Conservation (phyloP, 2,797 vertebrate species). For the Rhynchotus rufescens region DNA sequence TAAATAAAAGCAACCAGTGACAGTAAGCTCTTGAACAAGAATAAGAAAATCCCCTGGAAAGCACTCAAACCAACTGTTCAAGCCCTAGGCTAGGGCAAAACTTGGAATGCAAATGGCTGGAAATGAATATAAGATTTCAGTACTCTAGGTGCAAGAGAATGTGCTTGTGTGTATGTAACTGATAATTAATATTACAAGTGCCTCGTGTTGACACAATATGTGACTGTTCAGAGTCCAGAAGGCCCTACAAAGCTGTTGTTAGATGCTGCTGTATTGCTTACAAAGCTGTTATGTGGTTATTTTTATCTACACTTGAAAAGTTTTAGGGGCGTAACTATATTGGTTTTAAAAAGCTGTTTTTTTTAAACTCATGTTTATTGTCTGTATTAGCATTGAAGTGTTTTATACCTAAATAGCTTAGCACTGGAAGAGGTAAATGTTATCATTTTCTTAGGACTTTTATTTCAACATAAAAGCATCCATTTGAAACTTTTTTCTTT, state of each 20-base stretch:
- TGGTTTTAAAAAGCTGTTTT: not conserved
- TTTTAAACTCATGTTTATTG: not conserved
- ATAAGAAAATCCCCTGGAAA: slow-evolving; percentile 10
- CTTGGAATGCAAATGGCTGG: not conserved
- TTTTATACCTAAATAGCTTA: not conserved
- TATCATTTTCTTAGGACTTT: not conserved
- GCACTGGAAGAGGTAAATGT: not conserved
- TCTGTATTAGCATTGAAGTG: not conserved
- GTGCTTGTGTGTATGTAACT: slow-evolving; percentile 14
- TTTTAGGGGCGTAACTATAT: not conserved
- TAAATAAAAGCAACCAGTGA: slow-evolving; percentile 6
- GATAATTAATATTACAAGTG: slow-evolving; percentile 36
- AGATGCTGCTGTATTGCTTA: not conserved
- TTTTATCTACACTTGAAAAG: not conserved
- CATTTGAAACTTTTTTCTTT: not conserved
- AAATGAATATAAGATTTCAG: not conserved
- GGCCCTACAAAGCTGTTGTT: not conserved
- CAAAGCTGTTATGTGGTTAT: not conserved
- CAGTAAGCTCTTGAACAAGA: slow-evolving; percentile 14
- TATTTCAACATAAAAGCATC: not conserved
- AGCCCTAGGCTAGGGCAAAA: slow-evolving; percentile 9
- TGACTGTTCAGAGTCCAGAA: not conserved
- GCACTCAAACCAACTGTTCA: not conserved
- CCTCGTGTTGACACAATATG: not conserved
- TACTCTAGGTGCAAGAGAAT: not conserved